Evolutionary conservation across 2,113 vertebrate species (phyloP).

Genomic region (Festucalex cinctus): DNA sequence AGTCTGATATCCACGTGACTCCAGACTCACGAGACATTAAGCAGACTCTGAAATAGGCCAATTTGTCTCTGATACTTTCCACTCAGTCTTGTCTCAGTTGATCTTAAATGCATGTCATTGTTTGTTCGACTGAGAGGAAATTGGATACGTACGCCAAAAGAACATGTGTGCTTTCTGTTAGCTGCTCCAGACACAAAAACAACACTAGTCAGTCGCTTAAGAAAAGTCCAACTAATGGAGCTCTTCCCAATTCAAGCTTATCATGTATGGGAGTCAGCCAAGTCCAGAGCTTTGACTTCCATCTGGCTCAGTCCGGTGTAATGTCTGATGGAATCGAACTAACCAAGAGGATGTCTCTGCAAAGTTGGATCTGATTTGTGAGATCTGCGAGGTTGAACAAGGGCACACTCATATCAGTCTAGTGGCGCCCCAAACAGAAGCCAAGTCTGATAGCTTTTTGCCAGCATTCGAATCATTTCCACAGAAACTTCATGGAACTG

Average conservation of each 20-base stretch:
- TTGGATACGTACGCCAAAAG: conserved; percentile 33
- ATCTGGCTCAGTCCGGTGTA: conserved; percentile 24
- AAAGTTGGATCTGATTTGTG: conserved; percentile 32
- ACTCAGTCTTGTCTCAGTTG: conserved; percentile 26
- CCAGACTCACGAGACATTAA: conserved; percentile 36
- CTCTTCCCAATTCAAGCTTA: conserved; percentile 26
- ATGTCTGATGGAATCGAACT: conserved; percentile 25
- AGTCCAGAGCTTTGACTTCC: conserved; percentile 39
- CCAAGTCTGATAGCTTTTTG: conserved; percentile 1
- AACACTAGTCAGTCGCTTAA: conserved; percentile 21
- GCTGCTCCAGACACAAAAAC: conserved; percentile 22
- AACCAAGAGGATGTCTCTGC: conserved; percentile 17
- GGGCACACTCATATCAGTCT: conserved; percentile 26
- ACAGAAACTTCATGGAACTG: not conserved
- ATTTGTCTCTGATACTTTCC: conserved; percentile 24
- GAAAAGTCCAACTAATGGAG: conserved; percentile 9
- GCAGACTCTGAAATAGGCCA: conserved; percentile 17
- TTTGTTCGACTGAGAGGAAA: conserved; percentile 35
- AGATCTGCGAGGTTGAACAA: conserved; percentile 42
- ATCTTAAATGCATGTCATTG: conserved; percentile 12
- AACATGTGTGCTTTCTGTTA: conserved; percentile 4
- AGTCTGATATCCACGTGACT: conserved; percentile 51
- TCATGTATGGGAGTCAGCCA: conserved; percentile 11
- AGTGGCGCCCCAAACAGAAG: conserved; percentile 4
- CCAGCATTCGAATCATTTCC: not conserved